Evolutionary conservation across 2,113 vertebrate species (phyloP).

Genomic region (Probosciger aterrimus): DNA sequence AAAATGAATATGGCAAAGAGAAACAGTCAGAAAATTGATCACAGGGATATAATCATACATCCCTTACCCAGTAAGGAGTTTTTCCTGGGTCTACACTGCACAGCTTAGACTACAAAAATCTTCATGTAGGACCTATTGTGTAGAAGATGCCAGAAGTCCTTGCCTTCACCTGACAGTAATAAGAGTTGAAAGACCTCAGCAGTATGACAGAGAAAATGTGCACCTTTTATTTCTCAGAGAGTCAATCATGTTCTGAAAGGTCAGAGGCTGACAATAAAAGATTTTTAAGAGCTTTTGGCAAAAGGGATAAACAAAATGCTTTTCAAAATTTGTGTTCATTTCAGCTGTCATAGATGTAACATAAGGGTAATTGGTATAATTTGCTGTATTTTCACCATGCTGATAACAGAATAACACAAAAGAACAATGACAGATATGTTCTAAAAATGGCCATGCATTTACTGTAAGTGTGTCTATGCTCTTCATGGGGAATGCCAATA

Average conservation of each 20-base stretch:
- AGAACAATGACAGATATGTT: not conserved
- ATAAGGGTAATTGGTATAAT: not conserved
- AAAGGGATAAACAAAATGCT: not conserved
- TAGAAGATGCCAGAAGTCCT: not conserved
- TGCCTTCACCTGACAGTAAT: not conserved
- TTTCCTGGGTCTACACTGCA: not conserved
- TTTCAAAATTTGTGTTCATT: conserved; percentile 16
- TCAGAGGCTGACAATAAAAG: not conserved
- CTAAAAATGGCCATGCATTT: not conserved
- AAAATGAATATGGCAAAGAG: not conserved
- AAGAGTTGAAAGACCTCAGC: not conserved
- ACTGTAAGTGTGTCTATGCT: not conserved
- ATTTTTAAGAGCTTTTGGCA: not conserved
- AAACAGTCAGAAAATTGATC: not conserved
- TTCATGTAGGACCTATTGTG: not conserved
- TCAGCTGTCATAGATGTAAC: not conserved
- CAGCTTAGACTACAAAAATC: not conserved
- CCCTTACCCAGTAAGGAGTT: not conserved
- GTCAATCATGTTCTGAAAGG: not conserved
- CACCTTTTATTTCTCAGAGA: not conserved
- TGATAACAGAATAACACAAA: not conserved
- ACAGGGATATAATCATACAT: not conserved
- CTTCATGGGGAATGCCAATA: not conserved
- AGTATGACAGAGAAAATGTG: not conserved
- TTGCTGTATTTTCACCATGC: not conserved